A percentile compares a stretch with the other conserved stretches of the same genome.
phyloP scores from a whole-genome alignment of 2,113 vertebrate genomes.

The Peucedramus taeniatus region DNA sequence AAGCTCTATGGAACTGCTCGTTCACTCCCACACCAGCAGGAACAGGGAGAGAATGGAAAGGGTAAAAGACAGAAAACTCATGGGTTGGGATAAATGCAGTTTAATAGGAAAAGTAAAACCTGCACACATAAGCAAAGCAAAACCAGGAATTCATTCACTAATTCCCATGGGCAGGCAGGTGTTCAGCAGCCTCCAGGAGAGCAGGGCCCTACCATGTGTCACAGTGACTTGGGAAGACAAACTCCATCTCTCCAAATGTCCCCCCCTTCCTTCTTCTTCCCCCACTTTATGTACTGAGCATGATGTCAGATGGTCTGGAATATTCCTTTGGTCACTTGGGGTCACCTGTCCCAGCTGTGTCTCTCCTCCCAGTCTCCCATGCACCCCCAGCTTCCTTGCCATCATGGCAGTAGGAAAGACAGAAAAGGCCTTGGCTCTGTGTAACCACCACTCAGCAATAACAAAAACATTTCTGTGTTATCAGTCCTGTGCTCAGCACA shows the following conservation, averaged over 20 bases:
- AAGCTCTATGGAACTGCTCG: background rate
- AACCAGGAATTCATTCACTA: background rate
- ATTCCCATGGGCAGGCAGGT: background rate
- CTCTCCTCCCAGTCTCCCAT: rapidly evolving
- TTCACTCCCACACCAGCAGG: background rate
- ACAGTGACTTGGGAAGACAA: background rate
- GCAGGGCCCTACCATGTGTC: no score
- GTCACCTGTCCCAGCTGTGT: background rate
- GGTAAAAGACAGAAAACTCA: background rate
- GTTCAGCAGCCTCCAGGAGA: background rate
- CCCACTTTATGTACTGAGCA: background rate
- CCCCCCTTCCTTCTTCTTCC: rapidly evolving
- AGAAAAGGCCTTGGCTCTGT: background rate
- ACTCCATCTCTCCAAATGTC: rapidly evolving
- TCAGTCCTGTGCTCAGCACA: background rate
- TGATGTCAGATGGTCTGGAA: background rate
- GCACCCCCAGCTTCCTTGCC: rapidly evolving
- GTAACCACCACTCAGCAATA: rapidly evolving
- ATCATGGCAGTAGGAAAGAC: rapidly evolving
- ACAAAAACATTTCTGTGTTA: background rate
- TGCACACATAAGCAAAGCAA: background rate
- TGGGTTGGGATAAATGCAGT: background rate
- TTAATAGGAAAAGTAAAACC: background rate
- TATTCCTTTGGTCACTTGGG: background rate
- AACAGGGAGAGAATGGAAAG: background rate